phyloP scores from a whole-genome alignment of 2,113 vertebrate genomes.

The Empidonax traillii region DNA sequence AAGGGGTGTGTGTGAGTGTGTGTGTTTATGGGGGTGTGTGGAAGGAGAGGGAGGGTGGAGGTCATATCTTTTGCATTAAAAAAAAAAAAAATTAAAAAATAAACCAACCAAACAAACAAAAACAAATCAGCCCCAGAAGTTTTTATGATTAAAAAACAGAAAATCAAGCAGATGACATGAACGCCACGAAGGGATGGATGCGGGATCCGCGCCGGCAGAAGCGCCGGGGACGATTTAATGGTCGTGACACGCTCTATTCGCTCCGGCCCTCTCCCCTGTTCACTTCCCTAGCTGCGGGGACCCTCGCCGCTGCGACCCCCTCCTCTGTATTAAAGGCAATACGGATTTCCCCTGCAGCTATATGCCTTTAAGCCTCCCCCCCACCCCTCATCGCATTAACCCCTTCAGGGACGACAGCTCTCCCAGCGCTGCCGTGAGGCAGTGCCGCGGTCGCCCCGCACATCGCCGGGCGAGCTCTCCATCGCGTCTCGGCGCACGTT shows the following conservation, averaged over 20 bases:
- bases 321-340: not conserved
- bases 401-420: not conserved
- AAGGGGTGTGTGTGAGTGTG: slow-evolving; percentile 19
- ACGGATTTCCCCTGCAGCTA: not conserved
- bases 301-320: not conserved
- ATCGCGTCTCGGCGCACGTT: not conserved
- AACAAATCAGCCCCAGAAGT: not conserved
- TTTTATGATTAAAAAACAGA: slow-evolving; percentile 61
- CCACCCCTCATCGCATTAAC: not conserved
- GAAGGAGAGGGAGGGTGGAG: not conserved
- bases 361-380: not conserved
- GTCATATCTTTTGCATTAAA: slow-evolving; percentile 69
- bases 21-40: not conserved
- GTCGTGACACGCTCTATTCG: slow-evolving; percentile 18
- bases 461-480: not conserved
- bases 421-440: not conserved
- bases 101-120: not conserved
- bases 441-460: accelerated
- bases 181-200: slow-evolving; percentile 71
- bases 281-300: not conserved
- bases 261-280: slow-evolving; percentile 4
- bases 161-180: slow-evolving; percentile 73
- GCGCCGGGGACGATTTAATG: slow-evolving; percentile 55
- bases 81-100: not conserved
- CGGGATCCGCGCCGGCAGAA: slow-evolving; percentile 29